Percentiles rank a stretch among this genome's conserved stretches.
phyloP scores from a whole-genome alignment of 2,113 vertebrate genomes.

The Prunella himalayana region DNA sequence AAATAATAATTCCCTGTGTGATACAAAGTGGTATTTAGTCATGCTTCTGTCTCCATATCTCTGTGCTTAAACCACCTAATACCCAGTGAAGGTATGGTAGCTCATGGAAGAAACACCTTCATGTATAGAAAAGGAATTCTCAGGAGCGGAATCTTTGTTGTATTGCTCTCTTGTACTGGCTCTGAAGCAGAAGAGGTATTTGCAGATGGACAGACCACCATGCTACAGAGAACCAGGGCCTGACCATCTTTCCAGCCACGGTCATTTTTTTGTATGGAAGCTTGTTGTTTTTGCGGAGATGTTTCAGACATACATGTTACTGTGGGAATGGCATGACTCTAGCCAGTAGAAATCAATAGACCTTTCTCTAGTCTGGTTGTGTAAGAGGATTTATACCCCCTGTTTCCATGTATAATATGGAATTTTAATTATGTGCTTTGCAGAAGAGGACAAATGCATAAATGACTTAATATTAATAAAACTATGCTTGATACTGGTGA shows the following conservation, averaged over 20 bases:
- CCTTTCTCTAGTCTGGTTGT: neutral
- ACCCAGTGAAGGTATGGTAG: neutral
- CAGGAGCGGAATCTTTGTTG: accelerated
- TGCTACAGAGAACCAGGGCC: neutral
- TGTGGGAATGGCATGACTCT: neutral
- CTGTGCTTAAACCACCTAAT: neutral
- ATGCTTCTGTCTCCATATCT: neutral
- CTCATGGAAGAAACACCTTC: neutral
- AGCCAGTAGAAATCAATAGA: neutral
- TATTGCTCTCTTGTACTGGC: neutral
- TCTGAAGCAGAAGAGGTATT: neutral
- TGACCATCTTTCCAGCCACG: neutral
- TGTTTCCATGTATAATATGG: neutral
- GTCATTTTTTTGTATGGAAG: neutral
- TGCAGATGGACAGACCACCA: neutral
- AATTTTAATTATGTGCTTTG: neutral
- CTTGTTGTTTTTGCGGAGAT: neutral
- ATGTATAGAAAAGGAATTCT: neutral
- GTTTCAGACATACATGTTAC: neutral
- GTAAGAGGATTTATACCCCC: neutral
- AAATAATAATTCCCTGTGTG: neutral
- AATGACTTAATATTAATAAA: neutral
- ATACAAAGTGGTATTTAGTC: neutral
- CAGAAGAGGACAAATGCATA: neutral
- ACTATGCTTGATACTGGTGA: neutral